Conservation (phyloP, 2,797 vertebrate genomes). For the Eospalax fontanierii region DNA sequence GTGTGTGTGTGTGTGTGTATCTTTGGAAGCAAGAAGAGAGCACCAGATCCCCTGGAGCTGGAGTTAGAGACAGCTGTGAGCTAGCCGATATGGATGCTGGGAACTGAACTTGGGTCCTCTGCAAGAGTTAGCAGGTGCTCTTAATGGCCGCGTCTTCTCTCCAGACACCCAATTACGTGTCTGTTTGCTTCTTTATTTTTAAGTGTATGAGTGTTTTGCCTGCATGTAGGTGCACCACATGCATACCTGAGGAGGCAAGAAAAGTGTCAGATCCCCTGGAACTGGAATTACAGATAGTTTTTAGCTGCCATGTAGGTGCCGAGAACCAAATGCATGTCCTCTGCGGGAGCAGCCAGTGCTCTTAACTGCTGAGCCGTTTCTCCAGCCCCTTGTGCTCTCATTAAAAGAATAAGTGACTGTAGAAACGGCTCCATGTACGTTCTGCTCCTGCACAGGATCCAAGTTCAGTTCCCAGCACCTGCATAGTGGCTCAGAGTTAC, state of each 20-base stretch:
- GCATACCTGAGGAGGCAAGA: too few relatives aligned
- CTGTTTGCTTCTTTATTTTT: too few relatives aligned
- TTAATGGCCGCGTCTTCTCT: not conserved
- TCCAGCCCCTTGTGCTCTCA: not conserved
- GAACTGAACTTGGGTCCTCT: not conserved
- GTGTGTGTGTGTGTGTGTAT: not conserved
- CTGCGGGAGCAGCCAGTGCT: too few relatives aligned
- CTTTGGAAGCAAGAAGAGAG: not conserved
- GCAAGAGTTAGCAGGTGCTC: too few relatives aligned
- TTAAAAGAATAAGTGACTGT: not conserved
- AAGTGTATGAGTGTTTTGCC: too few relatives aligned
- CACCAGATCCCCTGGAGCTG: not conserved
- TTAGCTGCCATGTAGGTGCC: not conserved
- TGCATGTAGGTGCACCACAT: too few relatives aligned
- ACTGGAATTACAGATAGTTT: too few relatives aligned
- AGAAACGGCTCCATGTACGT: too few relatives aligned
- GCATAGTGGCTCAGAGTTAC: too few relatives aligned
- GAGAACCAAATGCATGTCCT: not conserved
- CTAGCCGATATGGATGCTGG: not conserved
- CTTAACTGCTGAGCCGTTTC: not conserved
- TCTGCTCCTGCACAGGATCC: too few relatives aligned
- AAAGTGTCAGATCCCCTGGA: too few relatives aligned
- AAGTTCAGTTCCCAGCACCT: too few relatives aligned
- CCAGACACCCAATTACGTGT: not conserved
- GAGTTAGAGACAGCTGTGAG: not conserved